Evolutionary conservation across 23 tunicate genomes (phyloP), one percentile per base, ranked within the genome.

Genomic region (Trididemnum miniatum): DNA sequence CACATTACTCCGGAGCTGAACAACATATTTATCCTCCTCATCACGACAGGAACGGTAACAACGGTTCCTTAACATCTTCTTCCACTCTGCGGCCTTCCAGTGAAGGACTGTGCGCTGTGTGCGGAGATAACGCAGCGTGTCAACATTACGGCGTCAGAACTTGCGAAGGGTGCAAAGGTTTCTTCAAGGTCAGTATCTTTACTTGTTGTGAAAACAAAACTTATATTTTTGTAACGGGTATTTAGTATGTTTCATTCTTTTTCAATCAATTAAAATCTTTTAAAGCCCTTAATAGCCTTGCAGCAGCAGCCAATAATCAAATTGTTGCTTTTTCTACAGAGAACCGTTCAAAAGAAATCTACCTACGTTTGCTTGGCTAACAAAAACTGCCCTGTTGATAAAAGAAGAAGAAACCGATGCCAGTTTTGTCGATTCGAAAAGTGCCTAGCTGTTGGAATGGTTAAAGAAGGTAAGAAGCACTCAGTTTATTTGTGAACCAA

Each of bases 131-230:
- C 60, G 99, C 99, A 2, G 99, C 99, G 12, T 95, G 99, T 65
- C 99, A 95, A 52, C 99, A 95, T 57, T 95, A 95, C 60, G 99
- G 99, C 3, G 99, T 95, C 23, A 82, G 99, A 34, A 95, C 99
- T 22, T 95, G 99, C 80, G 99, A 95, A 69, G 99, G 99, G 50
- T 95, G 99, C 92, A 95, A 95, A 79, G 99, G 99, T 28, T 95
- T 95, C 65, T 95, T 95, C 76, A 95, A 95, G 88, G 98, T 95
- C 67, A 59, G 65, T 71, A 35, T 49, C 18, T 49, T 49, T 49
- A 18, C 12, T 18, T 49, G 57, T 49, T n/a, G n/a, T n/a, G n/a
- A n/a, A n/a, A n/a, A n/a, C n/a, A n/a, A n/a, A n/a, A n/a, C n/a
- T n/a, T n/a, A n/a, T n/a, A n/a, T n/a, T n/a, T n/a, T n/a, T n/a